phyloP scores from a whole-genome alignment of 2,888 invertebrate genomes.

The Oligia latruncula region DNA sequence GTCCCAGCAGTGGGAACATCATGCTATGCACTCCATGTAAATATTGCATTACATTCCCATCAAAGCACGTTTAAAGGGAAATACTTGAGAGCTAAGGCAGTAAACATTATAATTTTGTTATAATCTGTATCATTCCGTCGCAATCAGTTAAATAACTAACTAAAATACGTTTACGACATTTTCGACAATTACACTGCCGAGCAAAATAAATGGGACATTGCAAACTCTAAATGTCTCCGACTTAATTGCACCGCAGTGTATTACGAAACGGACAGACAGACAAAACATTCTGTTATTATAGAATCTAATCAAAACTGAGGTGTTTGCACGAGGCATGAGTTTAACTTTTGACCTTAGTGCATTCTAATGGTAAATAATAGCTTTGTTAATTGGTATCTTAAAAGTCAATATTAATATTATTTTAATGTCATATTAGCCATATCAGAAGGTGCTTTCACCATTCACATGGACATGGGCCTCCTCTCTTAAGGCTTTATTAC shows the following conservation, averaged over 20 bases:
- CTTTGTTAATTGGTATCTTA: conserved; percentile 15
- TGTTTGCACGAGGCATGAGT: neutral
- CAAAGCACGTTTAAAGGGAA: neutral
- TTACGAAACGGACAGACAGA: conserved; percentile 49
- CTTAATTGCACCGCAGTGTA: conserved; percentile 57
- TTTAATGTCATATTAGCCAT: conserved; percentile 1
- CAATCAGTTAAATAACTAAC: conserved; percentile 45
- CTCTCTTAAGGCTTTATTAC: too few relatives aligned
- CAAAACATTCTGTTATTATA: conserved; percentile 48
- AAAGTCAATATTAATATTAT: conserved; percentile 18
- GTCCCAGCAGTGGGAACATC: neutral
- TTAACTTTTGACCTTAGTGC: conserved; percentile 14
- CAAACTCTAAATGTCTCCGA: conserved; percentile 59
- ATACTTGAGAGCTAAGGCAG: neutral
- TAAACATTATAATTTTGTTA: conserved; percentile 40
- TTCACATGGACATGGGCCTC: neutral
- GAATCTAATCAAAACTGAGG: conserved; percentile 38
- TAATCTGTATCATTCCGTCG: conserved; percentile 39
- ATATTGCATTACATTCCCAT: conserved; percentile 4
- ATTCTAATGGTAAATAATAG: conserved; percentile 14
- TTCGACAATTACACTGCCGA: conserved; percentile 57
- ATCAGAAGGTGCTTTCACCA: too few relatives aligned
- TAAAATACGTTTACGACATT: conserved; percentile 58
- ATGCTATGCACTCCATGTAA: neutral
- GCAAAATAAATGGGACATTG: conserved; percentile 62